Percentiles rank a stretch among this genome's conserved stretches.
These are phyloP conservation scores for Pandemis corylana DNA, from an alignment of 2,888 invertebrate species.

Conservation along the genomic window DNA sequence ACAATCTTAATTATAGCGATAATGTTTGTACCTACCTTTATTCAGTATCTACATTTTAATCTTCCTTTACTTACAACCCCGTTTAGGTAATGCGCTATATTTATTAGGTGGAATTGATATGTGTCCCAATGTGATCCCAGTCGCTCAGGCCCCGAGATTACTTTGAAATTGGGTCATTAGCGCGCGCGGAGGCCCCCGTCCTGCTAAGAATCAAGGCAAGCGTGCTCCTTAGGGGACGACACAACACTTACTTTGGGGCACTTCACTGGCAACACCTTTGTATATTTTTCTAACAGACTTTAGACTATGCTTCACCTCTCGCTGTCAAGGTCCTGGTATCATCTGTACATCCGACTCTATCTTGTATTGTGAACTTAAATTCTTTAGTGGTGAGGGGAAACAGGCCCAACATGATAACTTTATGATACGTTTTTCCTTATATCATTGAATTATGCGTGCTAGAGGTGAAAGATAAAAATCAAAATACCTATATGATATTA, in stretches of 20 bases:
- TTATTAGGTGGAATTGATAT: background rate
- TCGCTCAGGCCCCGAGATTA: constrained; percentile 21
- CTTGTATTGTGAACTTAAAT: too few species aligned
- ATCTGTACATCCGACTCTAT: too few species aligned
- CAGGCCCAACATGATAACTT: background rate
- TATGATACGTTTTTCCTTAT: background rate
- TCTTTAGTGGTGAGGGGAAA: too few species aligned
- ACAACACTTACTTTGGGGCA: background rate
- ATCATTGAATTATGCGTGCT: background rate
- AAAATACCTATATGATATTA: background rate
- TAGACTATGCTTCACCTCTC: too few species aligned
- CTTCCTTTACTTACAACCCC: background rate
- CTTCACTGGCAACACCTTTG: background rate
- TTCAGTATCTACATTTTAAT: constrained; percentile 14
- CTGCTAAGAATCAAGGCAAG: background rate
- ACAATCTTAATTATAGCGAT: constrained; percentile 54
- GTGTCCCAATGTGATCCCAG: background rate
- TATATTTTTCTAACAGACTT: background rate
- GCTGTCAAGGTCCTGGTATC: too few species aligned
- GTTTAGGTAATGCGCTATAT: background rate
- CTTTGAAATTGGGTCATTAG: constrained; percentile 34
- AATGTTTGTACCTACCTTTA: constrained; percentile 20
- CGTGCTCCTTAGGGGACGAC: background rate
- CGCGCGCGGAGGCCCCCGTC: constrained; percentile 7
- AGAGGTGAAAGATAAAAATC: background rate